These are phyloP conservation scores for Drosophila antonietae DNA, from an alignment of 2,888 invertebrate species.

Conservation along the genomic window DNA sequence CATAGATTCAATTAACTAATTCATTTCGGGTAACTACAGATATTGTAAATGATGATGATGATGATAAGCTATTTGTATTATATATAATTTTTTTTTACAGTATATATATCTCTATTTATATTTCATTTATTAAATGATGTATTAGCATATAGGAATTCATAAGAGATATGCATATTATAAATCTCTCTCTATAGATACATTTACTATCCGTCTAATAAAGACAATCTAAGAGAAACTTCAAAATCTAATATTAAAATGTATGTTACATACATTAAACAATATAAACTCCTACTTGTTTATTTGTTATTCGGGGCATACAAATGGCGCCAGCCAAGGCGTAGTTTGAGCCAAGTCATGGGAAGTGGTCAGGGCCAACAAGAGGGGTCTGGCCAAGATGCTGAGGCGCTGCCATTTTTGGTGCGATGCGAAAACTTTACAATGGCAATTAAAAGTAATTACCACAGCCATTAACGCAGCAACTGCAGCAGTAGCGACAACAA, in stretches of 20 bases:
- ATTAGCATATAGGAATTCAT: too few relatives aligned
- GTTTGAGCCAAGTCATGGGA: conserved; percentile 41
- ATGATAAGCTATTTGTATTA: not conserved
- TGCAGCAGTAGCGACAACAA: conserved; percentile 32
- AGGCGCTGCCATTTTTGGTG: conserved; percentile 71
- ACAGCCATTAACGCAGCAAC: conserved; percentile 72
- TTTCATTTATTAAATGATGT: too few relatives aligned
- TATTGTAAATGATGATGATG: not conserved
- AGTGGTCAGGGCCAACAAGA: conserved; percentile 50
- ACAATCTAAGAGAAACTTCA: not conserved
- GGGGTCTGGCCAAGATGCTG: conserved; percentile 41
- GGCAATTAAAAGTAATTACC: conserved; percentile 79
- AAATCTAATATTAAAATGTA: not conserved
- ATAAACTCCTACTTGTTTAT: not conserved
- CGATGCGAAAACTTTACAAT: conserved; percentile 77
- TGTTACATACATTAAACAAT: not conserved
- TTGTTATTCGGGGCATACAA: conserved; percentile 23
- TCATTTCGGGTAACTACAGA: not conserved
- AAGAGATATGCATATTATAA: too few relatives aligned
- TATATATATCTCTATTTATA: not conserved
- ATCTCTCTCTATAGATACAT: not conserved
- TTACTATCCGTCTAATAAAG: not conserved
- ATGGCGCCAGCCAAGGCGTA: conserved; percentile 45
- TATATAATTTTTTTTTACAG: not conserved
- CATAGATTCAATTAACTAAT: not conserved